Evolutionary conservation across 2,888 invertebrate species (phyloP), one percentile per base, ranked within the genome.

Genomic region (Caenorhabditis sp.): DNA sequence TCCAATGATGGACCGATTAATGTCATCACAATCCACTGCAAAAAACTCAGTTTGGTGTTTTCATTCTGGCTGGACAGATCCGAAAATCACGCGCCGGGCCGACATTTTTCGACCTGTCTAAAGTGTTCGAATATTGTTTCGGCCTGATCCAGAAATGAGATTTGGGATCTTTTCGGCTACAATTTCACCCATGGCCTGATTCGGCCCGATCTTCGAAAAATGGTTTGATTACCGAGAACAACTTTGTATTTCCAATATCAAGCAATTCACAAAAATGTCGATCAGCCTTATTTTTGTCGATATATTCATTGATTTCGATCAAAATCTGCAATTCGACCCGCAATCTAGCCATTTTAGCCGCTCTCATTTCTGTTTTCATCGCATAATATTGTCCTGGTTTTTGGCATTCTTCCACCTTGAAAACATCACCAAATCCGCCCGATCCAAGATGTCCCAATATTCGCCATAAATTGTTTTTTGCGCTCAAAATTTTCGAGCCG

Each of bases 381-480:
- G 73, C 73, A 31, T 49, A 73, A n/a, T 17, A n/a, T 4, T 31
- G 1, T n/a, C 24, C n/a, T 27, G 53, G 26, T 61, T 36, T 12
- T 1, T 17, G 14, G 23, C 21, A 17, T n/a, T 60, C 23, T 31
- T 69, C 66, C 17, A 73, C 73, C 19, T 51, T 51, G 50, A 69
- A 73, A 10, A 73, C 73, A 36, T 73, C 73, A 5, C 73, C 73
- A 27, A 73, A 73, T 3, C 73, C 73, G 23, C 73, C 73, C 37
- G 73, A 67, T 6, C 73, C 73, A 24, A 73, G 59, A 51, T 73
- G 73, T 21, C 23, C 24, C 23, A 54, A 24, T 0, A 73, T 59
- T 24, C n/a, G 10, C 72, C 72, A 73, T 51, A 51, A 23, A 14
- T 36, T 26, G 14, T 66, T 43, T 10, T 23, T 37, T n/a, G 31